Conservation (phyloP, 1,140 invertebrate species). For the Meteorus sp. region DNA sequence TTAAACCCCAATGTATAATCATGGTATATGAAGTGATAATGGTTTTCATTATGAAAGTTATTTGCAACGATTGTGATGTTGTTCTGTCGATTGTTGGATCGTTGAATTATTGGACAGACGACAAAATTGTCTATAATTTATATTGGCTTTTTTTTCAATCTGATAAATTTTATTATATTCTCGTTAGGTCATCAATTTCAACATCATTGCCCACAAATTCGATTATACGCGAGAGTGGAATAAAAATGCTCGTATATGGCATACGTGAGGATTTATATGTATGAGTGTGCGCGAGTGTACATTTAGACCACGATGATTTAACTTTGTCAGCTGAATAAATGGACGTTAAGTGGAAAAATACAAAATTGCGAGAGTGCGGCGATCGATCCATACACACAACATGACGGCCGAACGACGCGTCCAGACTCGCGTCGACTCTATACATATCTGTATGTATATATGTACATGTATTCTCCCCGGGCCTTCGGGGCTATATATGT, state of each 20-base stretch:
- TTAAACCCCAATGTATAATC: no score
- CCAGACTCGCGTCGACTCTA: no score
- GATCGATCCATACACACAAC: conserved; percentile 14
- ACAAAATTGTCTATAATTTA: conserved; percentile 1
- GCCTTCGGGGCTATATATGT: conserved; percentile 17
- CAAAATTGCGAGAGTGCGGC: conserved; percentile 1
- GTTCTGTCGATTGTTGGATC: no score
- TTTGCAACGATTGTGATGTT: no score
- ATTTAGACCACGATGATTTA: no score
- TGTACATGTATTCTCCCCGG: neutral
- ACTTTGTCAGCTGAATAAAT: conserved; percentile 7
- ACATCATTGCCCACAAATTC: conserved; percentile 6
- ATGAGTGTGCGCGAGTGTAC: neutral
- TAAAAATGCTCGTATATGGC: neutral
- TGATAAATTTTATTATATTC: conserved; percentile 19
- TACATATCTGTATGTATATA: no score
- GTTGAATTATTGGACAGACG: conserved; percentile 11
- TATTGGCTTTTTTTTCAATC: conserved; percentile 17
- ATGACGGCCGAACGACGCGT: neutral
- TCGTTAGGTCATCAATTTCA: conserved; percentile 1
- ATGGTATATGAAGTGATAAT: no score
- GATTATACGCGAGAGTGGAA: neutral
- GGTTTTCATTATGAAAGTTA: no score
- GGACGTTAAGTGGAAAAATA: conserved; percentile 17
- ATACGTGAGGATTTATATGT: neutral